Conservation (phyloP, 2,797 vertebrate genomes). For the Selene dorsalis region DNA sequence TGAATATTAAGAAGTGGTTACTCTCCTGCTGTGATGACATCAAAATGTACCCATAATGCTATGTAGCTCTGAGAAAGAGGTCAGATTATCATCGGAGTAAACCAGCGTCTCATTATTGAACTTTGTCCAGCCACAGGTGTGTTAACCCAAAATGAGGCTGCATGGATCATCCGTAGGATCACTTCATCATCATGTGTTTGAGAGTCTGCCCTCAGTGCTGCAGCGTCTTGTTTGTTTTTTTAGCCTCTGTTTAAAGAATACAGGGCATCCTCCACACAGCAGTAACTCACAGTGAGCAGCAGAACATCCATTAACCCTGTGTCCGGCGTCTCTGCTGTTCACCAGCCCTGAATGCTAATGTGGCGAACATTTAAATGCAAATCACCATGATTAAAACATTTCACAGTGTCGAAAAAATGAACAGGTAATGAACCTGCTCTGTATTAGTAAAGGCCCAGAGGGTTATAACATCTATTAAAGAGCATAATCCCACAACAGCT, state of each 20-base stretch:
- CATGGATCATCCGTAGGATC: neutral
- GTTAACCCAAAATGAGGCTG: constrained; percentile 7
- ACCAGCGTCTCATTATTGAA: neutral
- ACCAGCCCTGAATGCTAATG: constrained; percentile 35
- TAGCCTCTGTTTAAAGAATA: neutral
- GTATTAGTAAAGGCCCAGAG: constrained; percentile 15
- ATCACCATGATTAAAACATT: constrained; percentile 67
- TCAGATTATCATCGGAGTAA: neutral
- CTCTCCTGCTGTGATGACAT: neutral
- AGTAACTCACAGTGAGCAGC: constrained; percentile 26
- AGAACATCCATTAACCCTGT: constrained; percentile 63
- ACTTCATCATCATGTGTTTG: neutral
- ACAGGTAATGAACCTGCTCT: constrained; percentile 61
- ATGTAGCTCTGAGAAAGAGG: neutral
- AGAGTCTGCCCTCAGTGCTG: neutral
- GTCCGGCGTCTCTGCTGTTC: constrained; percentile 35
- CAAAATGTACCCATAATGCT: neutral
- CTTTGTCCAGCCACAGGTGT: neutral
- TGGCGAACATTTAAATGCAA: constrained; percentile 74
- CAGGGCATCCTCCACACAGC: constrained; percentile 11
- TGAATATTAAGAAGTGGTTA: neutral
- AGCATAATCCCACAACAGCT: constrained; percentile 38
- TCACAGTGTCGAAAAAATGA: constrained; percentile 40
- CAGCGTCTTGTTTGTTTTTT: no score
- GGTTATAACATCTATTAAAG: constrained; percentile 53